Conservation (phyloP, 2,888 invertebrate species). For the Eupithecia insigniata region DNA sequence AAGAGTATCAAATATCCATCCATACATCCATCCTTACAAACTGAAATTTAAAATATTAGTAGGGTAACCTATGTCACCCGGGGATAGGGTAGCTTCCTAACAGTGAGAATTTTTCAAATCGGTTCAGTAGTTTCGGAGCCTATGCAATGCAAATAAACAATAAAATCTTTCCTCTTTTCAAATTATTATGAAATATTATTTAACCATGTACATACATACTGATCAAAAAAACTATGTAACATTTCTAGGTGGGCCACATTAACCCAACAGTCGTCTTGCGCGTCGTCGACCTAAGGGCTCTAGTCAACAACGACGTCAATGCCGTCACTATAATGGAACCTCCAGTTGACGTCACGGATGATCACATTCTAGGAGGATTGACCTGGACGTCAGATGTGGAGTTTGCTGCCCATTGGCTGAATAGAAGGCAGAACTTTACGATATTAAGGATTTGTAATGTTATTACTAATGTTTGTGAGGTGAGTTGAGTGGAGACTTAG, state of each 20-base stretch:
- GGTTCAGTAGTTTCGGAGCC: too few relatives aligned
- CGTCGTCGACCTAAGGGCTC: conserved; percentile 81
- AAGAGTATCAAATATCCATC: too few relatives aligned
- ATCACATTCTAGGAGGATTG: conserved; percentile 88
- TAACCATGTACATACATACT: too few relatives aligned
- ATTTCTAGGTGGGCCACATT: conserved; percentile 78
- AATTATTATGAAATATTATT: too few relatives aligned
- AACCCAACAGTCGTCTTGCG: conserved; percentile 89
- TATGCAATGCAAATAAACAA: too few relatives aligned
- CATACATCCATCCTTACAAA: too few relatives aligned
- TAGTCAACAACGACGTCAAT: conserved; percentile 52
- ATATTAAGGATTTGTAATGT: conserved; percentile 85
- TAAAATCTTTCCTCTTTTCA: too few relatives aligned
- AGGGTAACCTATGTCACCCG: too few relatives aligned
- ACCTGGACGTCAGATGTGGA: conserved; percentile 88
- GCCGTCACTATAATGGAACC: conserved; percentile 68
- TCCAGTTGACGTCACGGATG: conserved; percentile 81
- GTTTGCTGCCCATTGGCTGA: conserved; percentile 91
- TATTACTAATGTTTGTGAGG: conserved; percentile 61
- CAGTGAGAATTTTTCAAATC: too few relatives aligned
- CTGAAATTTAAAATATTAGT: too few relatives aligned
- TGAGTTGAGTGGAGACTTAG: conserved; percentile 38
- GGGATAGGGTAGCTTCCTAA: too few relatives aligned
- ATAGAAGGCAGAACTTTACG: conserved; percentile 91
- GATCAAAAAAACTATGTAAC: too few relatives aligned